Percentiles rank a stretch among this genome's conserved stretches.
These are phyloP conservation scores for Dilophus febrilis DNA, from an alignment of 2,888 invertebrate genomes.

Conservation along the genomic window DNA sequence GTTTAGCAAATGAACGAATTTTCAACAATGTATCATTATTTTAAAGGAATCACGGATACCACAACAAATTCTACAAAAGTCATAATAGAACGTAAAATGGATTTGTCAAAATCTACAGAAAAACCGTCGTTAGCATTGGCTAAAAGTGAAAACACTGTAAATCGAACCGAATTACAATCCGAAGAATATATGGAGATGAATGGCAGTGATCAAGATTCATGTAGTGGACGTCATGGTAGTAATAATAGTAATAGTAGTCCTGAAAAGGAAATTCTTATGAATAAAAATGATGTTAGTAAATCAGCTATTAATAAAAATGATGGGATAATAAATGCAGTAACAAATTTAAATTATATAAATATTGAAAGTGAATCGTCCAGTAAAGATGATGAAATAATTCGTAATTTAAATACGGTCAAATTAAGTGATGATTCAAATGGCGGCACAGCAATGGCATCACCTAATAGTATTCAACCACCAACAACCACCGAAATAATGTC, in stretches of 20 bases:
- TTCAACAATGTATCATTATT: constrained; percentile 69
- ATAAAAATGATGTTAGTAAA: no score
- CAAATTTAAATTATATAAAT: constrained; percentile 29
- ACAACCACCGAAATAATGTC: constrained; percentile 21
- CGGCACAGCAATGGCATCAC: no score
- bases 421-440: constrained; percentile 17
- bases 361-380: constrained; percentile 20
- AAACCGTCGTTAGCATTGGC: constrained; percentile 4
- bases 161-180: constrained; percentile 4
- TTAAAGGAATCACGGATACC: constrained; percentile 54
- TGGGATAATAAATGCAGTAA: constrained; percentile 23
- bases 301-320: neutral
- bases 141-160: neutral
- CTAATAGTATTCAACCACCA: no score
- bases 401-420: constrained; percentile 22
- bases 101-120: constrained; percentile 22
- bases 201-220: constrained; percentile 3
- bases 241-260: no score
- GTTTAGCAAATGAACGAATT: constrained; percentile 71
- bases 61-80: constrained; percentile 14
- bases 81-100: constrained; percentile 30
- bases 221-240: neutral
- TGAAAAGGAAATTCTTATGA: no score
- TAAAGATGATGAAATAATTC: constrained; percentile 17
- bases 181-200: constrained; percentile 31